A percentile compares a stretch with the other conserved stretches of the same genome.
These are phyloP conservation scores for Macrocentrus cingulum DNA, from an alignment of 1,140 invertebrate genomes.

Conservation along the genomic window DNA sequence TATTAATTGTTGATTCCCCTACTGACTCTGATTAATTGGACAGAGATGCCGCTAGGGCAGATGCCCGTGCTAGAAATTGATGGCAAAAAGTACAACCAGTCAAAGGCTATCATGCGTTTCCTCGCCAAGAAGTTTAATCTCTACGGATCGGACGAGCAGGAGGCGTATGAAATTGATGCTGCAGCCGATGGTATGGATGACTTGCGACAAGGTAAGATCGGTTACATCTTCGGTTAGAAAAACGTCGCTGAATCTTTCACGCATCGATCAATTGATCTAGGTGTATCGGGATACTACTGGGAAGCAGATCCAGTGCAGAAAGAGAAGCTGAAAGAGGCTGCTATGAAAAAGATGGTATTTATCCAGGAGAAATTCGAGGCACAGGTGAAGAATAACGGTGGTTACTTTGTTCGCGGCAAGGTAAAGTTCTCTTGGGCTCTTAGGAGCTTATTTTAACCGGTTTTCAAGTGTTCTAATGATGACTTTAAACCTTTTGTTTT, in stretches of 20 bases:
- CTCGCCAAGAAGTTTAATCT: slow-evolving; percentile 44
- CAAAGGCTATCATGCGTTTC: slow-evolving; percentile 43
- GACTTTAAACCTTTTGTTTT: background rate
- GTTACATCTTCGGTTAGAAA: no score
- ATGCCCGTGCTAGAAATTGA: slow-evolving; percentile 44
- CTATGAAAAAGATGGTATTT: slow-evolving; percentile 40
- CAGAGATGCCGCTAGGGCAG: slow-evolving; percentile 46
- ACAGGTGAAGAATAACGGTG: slow-evolving; percentile 53
- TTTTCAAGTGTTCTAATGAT: background rate
- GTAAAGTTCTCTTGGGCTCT: slow-evolving; percentile 37
- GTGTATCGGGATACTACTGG: slow-evolving; percentile 32
- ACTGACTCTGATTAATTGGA: background rate
- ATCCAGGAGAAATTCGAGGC: slow-evolving; percentile 56
- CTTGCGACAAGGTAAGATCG: slow-evolving; percentile 36
- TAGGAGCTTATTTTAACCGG: background rate
- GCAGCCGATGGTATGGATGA: slow-evolving; percentile 42
- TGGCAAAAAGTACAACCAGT: slow-evolving; percentile 43
- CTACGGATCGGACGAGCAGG: slow-evolving; percentile 37
- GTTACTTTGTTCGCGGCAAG: slow-evolving; percentile 57
- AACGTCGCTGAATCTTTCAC: no score
- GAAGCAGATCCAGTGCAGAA: slow-evolving; percentile 37
- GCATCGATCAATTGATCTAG: slow-evolving; percentile 6
- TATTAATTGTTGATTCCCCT: no score
- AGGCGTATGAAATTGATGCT: slow-evolving; percentile 39
- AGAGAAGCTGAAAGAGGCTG: slow-evolving; percentile 37